phyloP scores from a whole-genome alignment of 37 sponge, comb jelly and placozoan species.

The Dysidea cf. avara region DNA sequence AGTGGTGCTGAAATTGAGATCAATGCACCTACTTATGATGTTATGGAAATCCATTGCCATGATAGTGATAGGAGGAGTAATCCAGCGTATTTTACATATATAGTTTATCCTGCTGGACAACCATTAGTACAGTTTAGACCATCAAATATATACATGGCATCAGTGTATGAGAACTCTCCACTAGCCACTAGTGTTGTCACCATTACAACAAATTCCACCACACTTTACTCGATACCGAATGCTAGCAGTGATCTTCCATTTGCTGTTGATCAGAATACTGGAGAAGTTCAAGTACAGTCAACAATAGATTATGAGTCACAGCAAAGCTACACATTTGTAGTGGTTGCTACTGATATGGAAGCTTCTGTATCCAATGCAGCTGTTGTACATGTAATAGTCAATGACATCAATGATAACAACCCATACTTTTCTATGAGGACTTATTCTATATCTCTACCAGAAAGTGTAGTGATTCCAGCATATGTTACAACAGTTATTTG shows the following conservation, averaged over 20 bases:
- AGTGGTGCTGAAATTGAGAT: too few species aligned
- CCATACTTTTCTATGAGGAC: slow-evolving; percentile 20
- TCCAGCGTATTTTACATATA: too few species aligned
- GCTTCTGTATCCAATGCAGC: slow-evolving; percentile 41
- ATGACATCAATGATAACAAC: slow-evolving; percentile 58
- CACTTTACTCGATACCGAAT: slow-evolving; percentile 16
- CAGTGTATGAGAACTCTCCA: too few species aligned
- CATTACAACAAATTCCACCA: too few species aligned
- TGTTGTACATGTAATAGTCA: slow-evolving; percentile 27
- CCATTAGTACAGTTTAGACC: too few species aligned
- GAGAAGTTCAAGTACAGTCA: slow-evolving; percentile 33
- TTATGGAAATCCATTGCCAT: too few species aligned
- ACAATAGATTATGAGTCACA: slow-evolving; percentile 55
- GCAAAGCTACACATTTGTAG: slow-evolving; percentile 17
- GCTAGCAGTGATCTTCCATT: slow-evolving; percentile 21
- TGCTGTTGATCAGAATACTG: slow-evolving; percentile 43
- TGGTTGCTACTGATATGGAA: slow-evolving; percentile 38
- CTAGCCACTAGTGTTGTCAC: too few species aligned
- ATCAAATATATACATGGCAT: too few species aligned
- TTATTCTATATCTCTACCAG: slow-evolving; percentile 21
- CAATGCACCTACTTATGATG: too few species aligned
- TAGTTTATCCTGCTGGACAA: too few species aligned
- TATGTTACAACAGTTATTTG: slow-evolving; percentile 5
- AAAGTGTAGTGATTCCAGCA: slow-evolving; percentile 18
- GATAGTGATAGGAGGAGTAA: too few species aligned